Evolutionary conservation across 2,888 invertebrate genomes (phyloP), one percentile per base, ranked within the genome.

Genomic region (Parnassius mnemosyne): DNA sequence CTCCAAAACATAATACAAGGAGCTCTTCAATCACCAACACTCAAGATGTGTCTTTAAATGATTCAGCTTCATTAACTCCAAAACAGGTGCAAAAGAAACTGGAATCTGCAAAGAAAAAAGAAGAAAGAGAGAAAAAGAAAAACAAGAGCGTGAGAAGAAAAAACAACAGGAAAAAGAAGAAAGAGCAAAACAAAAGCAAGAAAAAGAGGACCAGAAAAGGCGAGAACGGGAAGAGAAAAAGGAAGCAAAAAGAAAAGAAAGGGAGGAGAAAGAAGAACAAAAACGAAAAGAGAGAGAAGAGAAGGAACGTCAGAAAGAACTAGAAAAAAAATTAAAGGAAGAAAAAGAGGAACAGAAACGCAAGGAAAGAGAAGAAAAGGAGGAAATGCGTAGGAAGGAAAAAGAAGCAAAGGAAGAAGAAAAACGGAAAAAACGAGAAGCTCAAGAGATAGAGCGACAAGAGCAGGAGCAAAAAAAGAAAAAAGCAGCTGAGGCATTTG

Each of bases 401-500:
- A 87, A 89, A 67, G 93, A 92, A 75, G 93, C 88, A 10, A 83
- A 85, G 71, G 93, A 93, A 66, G 93, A 94, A 71, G 93, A 94
- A 64, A 93, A 92, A 68, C 87, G 92, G 10, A 94, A 93, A 68
- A 94, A 93, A 69, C 95, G 89, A 72, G 93, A 92, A 76, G 93
- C 89, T 59, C 85, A 93, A 76, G 93, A 93, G 74, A 87, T 93
- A 65, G 93, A 93, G 67, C 95, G 94, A 71, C 92, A 94, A 69
- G 96, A 95, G 80, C 94, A 93, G 58, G 95, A 95, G 77, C 92
- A 94, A 11, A 95, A 95, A 70, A 95, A 96, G 76, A 95, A 95
- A 69, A 96, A 96, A 76, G 94, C 94, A 0, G 95, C 95, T 0
- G 94, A 95, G 59, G 95, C 94, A 7, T 97, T 97, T 76, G 95